Evolutionary conservation across 2,888 invertebrate genomes (phyloP).

Genomic region (Acanthoscelides obtectus): DNA sequence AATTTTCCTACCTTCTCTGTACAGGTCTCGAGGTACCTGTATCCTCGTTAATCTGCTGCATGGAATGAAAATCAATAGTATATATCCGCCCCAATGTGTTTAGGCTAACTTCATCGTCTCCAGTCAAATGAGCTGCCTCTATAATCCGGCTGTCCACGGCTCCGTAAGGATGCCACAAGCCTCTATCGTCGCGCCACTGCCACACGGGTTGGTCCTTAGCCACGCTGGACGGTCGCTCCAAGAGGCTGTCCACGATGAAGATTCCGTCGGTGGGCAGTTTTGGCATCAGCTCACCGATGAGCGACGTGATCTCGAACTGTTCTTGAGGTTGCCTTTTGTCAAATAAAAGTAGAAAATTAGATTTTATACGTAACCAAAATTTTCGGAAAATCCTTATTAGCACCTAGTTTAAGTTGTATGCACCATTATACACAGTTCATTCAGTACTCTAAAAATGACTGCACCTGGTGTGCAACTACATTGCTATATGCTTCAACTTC

Average conservation of each 20-base stretch:
- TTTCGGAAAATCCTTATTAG: neutral
- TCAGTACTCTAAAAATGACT: constrained; percentile 28
- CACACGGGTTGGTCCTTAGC: constrained; percentile 79
- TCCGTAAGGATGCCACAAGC: constrained; percentile 88
- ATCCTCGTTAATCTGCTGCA: constrained; percentile 98
- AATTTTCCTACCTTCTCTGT: constrained; percentile 51
- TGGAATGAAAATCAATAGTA: constrained; percentile 92
- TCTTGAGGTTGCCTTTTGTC: constrained; percentile 70
- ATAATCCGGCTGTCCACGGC: constrained; percentile 90
- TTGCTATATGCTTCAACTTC: constrained; percentile 12
- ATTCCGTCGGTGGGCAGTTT: constrained; percentile 92
- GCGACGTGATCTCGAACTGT: constrained; percentile 92
- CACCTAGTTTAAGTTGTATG: constrained; percentile 20
- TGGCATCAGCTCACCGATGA: constrained; percentile 97
- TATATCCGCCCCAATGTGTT: constrained; percentile 90
- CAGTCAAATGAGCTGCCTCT: constrained; percentile 89
- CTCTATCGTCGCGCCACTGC: constrained; percentile 97
- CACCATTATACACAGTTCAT: constrained; percentile 33
- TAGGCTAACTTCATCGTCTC: constrained; percentile 93
- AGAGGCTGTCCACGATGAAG: constrained; percentile 86
- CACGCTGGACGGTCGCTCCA: constrained; percentile 68
- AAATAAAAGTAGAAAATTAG: constrained; percentile 11
- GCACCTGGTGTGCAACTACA: constrained; percentile 30
- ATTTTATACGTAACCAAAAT: neutral
- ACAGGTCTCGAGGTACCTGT: constrained; percentile 79